Conservation (phyloP, 2,888 invertebrate species). For the Microctonus hyperodae region DNA sequence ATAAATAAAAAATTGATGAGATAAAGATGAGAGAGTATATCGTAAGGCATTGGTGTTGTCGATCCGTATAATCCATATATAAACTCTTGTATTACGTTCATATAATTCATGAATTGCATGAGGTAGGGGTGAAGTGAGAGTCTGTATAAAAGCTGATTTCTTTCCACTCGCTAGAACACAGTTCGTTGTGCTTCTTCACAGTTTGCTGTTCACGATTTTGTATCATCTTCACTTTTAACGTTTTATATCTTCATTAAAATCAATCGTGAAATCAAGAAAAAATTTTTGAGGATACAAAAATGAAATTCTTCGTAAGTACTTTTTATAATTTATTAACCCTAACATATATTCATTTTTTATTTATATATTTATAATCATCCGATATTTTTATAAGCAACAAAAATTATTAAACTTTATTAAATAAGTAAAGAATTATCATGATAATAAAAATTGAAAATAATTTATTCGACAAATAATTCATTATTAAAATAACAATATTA, state of each 20-base stretch:
- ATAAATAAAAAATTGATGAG: not conserved
- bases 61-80: constrained; percentile 35
- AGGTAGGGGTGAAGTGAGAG: constrained; percentile 60
- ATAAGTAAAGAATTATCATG: too few relatives aligned
- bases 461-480: too few relatives aligned
- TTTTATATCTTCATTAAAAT: not conserved
- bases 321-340: not conserved
- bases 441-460: too few relatives aligned
- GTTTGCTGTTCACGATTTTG: constrained; percentile 42
- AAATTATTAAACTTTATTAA: too few relatives aligned
- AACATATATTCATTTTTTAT: not conserved
- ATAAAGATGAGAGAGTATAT: not conserved
- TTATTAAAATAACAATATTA: too few relatives aligned
- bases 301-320: constrained; percentile 65
- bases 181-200: constrained; percentile 52
- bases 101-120: constrained; percentile 48
- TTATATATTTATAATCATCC: too few relatives aligned
- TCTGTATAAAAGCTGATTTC: constrained; percentile 62
- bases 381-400: too few relatives aligned
- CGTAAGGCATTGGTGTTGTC: constrained; percentile 3
- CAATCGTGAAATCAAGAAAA: not conserved
- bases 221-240: constrained; percentile 29
- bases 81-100: constrained; percentile 41
- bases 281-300: constrained; percentile 51
- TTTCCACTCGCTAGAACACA: constrained; percentile 55